phyloP scores from a whole-genome alignment of 1,140 invertebrate species.

The Ooceraea biroi region DNA sequence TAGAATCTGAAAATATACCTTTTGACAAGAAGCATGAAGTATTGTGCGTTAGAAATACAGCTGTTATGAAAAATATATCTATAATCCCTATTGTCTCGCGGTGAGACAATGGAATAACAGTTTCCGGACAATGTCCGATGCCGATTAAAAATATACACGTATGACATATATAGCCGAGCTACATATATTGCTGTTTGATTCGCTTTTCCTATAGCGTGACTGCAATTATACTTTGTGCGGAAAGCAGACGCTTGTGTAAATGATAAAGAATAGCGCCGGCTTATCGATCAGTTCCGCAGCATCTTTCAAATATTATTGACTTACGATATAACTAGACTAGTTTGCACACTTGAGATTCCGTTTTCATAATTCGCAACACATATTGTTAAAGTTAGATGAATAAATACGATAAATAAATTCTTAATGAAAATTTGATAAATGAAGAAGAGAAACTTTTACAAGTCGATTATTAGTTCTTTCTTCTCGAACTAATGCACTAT shows the following conservation, averaged over 20 bases:
- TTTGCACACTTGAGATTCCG: constrained; percentile 68
- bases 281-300: constrained; percentile 48
- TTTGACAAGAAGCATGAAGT: constrained; percentile 51
- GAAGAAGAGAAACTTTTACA: background rate
- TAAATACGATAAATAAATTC: background rate
- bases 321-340: constrained; percentile 60
- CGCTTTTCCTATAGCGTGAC: constrained; percentile 34
- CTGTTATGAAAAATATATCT: constrained; percentile 59
- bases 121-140: background rate
- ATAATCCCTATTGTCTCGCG: background rate
- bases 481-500: background rate
- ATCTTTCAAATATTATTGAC: constrained; percentile 2
- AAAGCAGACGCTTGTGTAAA: constrained; percentile 50
- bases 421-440: background rate
- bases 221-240: constrained; percentile 52
- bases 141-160: constrained; percentile 39
- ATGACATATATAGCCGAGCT: constrained; percentile 47
- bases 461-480: too few relatives aligned
- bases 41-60: constrained; percentile 63
- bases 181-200: constrained; percentile 41
- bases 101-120: constrained; percentile 14
- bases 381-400: constrained; percentile 1
- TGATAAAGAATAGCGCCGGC: constrained; percentile 18
- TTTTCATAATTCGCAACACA: background rate
- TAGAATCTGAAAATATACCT: constrained; percentile 64